Percentiles rank a stretch among this genome's conserved stretches.
Conservation (phyloP, 2,888 invertebrate species). For the Nomada ferruginata region DNA sequence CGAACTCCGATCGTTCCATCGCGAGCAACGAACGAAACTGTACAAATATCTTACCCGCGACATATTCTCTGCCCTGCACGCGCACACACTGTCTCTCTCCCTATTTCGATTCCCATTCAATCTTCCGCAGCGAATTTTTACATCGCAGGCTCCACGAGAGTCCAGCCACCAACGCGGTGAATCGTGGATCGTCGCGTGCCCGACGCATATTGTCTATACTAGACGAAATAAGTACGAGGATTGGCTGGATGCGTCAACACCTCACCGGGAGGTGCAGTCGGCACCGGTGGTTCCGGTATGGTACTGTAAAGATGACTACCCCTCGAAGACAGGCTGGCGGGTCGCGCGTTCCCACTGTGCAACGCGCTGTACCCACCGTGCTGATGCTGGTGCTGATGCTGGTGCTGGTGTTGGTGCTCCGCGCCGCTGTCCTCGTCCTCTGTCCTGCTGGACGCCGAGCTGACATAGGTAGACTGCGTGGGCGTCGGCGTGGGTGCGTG, state of each 20-base stretch:
- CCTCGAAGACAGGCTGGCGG: constrained; percentile 81
- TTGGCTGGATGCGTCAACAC: constrained; percentile 76
- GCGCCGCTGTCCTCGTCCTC: constrained; percentile 88
- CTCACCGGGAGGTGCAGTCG: constrained; percentile 72
- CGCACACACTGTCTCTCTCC: not conserved
- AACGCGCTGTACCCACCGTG: constrained; percentile 85
- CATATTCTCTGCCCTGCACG: not conserved
- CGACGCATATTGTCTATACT: constrained; percentile 57
- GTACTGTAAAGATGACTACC: constrained; percentile 83
- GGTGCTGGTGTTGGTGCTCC: constrained; percentile 85
- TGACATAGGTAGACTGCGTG: constrained; percentile 88
- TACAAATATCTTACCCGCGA: constrained; percentile 49
- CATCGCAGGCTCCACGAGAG: constrained; percentile 21
- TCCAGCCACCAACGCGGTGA: constrained; percentile 27
- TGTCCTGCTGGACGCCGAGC: constrained; percentile 86
- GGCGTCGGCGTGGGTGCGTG: constrained; percentile 87
- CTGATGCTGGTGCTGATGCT: constrained; percentile 82
- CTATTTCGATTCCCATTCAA: not conserved
- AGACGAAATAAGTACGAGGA: constrained; percentile 83
- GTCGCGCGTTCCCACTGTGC: constrained; percentile 75
- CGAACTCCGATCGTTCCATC: constrained; percentile 37
- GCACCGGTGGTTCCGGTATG: constrained; percentile 81
- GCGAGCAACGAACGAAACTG: constrained; percentile 53
- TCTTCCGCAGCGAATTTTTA: constrained; percentile 23
- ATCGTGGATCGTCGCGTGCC: constrained; percentile 47